These are phyloP conservation scores for Hofmannophila pseudospretella DNA, from an alignment of 2,888 invertebrate species.

Conservation along the genomic window DNA sequence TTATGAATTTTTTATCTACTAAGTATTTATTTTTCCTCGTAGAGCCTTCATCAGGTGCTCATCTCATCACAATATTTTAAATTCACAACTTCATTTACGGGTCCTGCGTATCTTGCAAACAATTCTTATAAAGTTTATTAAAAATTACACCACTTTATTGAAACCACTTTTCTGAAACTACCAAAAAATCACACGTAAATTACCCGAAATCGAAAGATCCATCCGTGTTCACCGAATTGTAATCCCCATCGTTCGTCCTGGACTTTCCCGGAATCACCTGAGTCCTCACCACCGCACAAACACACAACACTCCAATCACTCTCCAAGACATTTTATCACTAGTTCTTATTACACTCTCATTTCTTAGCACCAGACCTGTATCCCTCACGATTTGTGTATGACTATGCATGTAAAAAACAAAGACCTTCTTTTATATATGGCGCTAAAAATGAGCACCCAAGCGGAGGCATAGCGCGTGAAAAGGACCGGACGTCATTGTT, in stretches of 20 bases:
- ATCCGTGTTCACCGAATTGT: conserved; percentile 82
- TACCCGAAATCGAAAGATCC: conserved; percentile 87
- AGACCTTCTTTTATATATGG: conserved; percentile 61
- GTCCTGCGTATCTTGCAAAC: no score
- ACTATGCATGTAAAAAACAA: conserved; percentile 68
- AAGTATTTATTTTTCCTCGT: no score
- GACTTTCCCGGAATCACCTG: conserved; percentile 68
- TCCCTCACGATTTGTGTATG: conserved; percentile 37
- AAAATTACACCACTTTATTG: no score
- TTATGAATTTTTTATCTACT: no score
- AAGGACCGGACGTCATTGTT: conserved; percentile 75
- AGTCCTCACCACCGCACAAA: conserved; percentile 56
- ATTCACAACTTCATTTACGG: no score
- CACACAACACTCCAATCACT: conserved; percentile 47
- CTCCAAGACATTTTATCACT: conserved; percentile 57
- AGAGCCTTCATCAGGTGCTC: no score
- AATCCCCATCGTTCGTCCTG: conserved; percentile 75
- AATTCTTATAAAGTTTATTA: no score
- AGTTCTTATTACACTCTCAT: conserved; percentile 31
- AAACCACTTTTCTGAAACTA: no score
- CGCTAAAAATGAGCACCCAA: conserved; percentile 61
- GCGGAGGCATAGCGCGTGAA: conserved; percentile 63
- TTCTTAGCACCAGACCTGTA: conserved; percentile 27
- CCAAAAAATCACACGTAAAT: conserved; percentile 12
- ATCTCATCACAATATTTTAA: no score